Evolutionary conservation across 2,797 vertebrate species (phyloP), one percentile per base, ranked within the genome.

Genomic region (Amphiprion clarkii): DNA sequence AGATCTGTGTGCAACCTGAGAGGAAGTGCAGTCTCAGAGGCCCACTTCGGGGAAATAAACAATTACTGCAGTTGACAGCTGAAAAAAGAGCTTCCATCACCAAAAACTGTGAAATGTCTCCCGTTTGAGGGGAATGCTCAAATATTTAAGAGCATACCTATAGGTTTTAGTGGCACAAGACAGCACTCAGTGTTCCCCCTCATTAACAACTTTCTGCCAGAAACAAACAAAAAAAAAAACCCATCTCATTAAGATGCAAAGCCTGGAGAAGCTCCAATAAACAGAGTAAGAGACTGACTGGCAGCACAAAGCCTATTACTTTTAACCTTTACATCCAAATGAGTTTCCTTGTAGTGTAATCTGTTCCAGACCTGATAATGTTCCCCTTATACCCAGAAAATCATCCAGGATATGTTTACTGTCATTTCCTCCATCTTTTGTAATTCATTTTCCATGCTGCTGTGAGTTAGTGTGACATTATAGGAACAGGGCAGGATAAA

Each of bases 401-500:
- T 83, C 80, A 78, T 75, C 79, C 77, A 76, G 83, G 83, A 85
- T 69, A 81, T 88, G 82, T 91, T 93, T 84, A 87, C 86, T 78
- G 83, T 89, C 76, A 82, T 83, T 78, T 80, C 67, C 64, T 46
- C 64, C 39, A 51, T 89, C 78, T 88, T 81, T 72, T 77, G 61
- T 79, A 73, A 87, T 88, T 86, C 63, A 81, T 87, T 92, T 81
- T 76, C 74, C 82, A 62, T 29, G 71, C 87, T 53, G 61, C 74
- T 69, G 81, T 68, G 68, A 88, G 76, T 87, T 85, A 74, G 67
- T 69, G 80, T 89, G 89, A 87, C 88, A 85, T 85, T 89, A 84
- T 40, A 73, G 78, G 75, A 86, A 49, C 61, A 9, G 68, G 66
- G 63, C 13, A 29, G 67, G 64, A 83, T 76, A 62, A 82, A 87